phyloP scores from a whole-genome alignment of 2,113 vertebrate species.

The Hyperoodon ampullatus region DNA sequence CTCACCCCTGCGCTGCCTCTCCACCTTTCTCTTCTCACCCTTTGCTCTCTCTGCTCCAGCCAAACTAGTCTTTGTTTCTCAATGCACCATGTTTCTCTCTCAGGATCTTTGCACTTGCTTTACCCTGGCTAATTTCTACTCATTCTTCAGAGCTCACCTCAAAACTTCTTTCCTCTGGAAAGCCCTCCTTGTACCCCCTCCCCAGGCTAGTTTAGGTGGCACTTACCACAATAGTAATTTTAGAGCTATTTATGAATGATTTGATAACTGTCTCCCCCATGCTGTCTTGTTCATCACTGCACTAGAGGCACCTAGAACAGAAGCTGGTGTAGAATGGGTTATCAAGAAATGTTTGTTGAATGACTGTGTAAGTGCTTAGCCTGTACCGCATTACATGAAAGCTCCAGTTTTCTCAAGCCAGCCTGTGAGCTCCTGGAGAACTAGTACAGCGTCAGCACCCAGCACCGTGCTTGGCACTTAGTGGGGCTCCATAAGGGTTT shows the following conservation, averaged over 20 bases:
- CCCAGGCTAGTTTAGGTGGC: not conserved
- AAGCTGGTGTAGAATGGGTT: not conserved
- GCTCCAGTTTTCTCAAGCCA: not conserved
- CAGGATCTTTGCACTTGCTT: not conserved
- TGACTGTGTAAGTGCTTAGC: not conserved
- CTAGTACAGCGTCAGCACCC: not conserved
- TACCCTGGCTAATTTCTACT: constrained; percentile 1
- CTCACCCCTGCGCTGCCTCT: not conserved
- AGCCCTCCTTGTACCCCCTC: not conserved
- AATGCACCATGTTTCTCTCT: not conserved
- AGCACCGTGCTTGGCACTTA: not conserved
- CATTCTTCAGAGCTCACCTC: not conserved
- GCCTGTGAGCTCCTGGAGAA: not conserved
- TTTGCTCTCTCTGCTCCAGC: not conserved
- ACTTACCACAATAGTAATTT: not conserved
- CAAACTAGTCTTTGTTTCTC: not conserved
- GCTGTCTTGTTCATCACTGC: not conserved
- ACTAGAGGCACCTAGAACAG: not conserved
- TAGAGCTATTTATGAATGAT: constrained; percentile 4
- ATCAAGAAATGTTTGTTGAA: not conserved
- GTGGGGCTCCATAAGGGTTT: not conserved
- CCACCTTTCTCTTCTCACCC: not conserved
- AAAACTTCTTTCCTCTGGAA: not conserved
- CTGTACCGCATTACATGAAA: not conserved
- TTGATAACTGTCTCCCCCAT: not conserved